Base-by-base conservation (phyloP, 2,113 vertebrate genomes). In the Aleadryas rufinucha region DNA sequence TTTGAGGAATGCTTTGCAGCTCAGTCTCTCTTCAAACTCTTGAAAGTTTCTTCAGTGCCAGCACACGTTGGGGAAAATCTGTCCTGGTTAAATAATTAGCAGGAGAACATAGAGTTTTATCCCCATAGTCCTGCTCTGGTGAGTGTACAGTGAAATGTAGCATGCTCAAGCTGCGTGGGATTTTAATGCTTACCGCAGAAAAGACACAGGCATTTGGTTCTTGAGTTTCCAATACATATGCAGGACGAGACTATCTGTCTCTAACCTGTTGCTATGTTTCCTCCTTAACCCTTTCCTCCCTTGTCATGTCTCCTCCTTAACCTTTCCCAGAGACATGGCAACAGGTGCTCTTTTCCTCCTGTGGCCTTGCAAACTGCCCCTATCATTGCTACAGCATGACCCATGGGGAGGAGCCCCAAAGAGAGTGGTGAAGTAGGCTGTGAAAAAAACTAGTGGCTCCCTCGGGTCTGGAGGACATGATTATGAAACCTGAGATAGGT, bases 161-260 rank as follows among this genome's bases (percentile, higher is more conserved):
- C 7, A 4, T 33, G 18, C 10, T 10, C 35, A 35, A 54, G 11
- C 13, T 60, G 39, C 0, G 0, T 6, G 26, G 26, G 12, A 18
- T 54, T 84, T 71, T 42, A 26, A 31, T 27, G 26, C 19, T 86
- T 2, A 6, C 13, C 6, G 7, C 17, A 56, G 41, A 76, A 68
- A 39, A 79, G n/a, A 31, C 6, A 8, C 27, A 9, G 61, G 5
- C 21, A 42, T 64, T 54, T 84, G 21, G 8, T 60, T 60, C 33
- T 69, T 30, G 31, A 76, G 33, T 30, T 83, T 54, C 44, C 41
- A 13, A 2, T 13, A 42, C 14, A 7, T 16, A 6, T 5, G 7
- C 41, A 50, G 47, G 13, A 74, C 69, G 37, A 63, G 11, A 57
- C 7, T 53, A 2, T 12, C 17, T 45, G 2, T 72, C 30, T 54